Evolutionary conservation across 2,113 vertebrate genomes (phyloP).

Genomic region (Turdus rufiventris): DNA sequence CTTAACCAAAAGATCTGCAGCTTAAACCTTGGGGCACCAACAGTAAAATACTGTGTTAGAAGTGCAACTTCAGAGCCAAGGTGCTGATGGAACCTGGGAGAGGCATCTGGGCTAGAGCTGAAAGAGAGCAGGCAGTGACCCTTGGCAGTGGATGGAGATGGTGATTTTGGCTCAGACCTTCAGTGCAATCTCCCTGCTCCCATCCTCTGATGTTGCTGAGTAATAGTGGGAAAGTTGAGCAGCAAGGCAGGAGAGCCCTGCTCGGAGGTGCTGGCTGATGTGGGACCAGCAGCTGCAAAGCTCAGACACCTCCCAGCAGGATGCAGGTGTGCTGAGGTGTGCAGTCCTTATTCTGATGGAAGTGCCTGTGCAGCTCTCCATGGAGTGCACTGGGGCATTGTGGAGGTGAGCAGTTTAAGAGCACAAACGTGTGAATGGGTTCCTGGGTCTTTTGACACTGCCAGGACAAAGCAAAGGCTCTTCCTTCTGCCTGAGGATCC

Average conservation of each 20-base stretch:
- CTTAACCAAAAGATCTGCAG: not conserved
- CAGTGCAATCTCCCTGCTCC: not conserved
- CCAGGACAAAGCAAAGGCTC: not conserved
- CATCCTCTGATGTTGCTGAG: not conserved
- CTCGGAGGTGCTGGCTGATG: rapidly evolving
- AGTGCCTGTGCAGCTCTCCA: not conserved
- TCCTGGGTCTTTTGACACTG: not conserved
- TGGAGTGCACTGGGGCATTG: rapidly evolving
- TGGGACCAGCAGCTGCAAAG: not conserved
- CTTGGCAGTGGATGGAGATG: not conserved
- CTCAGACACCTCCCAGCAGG: not conserved
- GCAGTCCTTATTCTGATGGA: not conserved
- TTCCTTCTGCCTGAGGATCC: not conserved
- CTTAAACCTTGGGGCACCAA: not conserved
- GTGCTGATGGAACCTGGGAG: not conserved
- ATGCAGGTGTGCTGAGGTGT: not conserved
- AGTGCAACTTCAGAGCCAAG: not conserved
- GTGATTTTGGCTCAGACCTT: not conserved
- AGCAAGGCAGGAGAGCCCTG: not conserved
- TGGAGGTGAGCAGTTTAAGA: not conserved
- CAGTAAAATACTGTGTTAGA: not conserved
- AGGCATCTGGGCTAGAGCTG: not conserved
- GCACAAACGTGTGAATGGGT: rapidly evolving
- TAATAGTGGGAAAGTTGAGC: not conserved
- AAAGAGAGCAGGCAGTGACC: not conserved